Conservation (phyloP, 2,888 invertebrate species). For the Bibio marci region DNA sequence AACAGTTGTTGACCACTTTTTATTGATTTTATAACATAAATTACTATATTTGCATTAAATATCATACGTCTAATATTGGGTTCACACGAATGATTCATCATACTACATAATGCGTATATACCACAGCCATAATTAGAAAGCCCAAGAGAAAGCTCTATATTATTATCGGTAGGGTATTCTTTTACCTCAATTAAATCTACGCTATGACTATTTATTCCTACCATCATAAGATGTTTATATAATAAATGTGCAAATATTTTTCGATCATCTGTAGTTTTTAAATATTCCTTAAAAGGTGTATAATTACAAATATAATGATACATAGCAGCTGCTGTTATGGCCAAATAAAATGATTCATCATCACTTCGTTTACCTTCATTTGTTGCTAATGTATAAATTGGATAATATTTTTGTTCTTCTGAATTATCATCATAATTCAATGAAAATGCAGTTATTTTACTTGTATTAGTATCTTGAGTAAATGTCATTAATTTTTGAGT, state of each 20-base stretch:
- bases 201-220: conserved; percentile 73
- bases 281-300: conserved; percentile 33
- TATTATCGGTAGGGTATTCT: conserved; percentile 26
- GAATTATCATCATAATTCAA: conserved; percentile 21
- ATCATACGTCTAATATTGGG: conserved; percentile 59
- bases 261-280: conserved; percentile 19
- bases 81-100: conserved; percentile 77
- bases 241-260: conserved; percentile 42
- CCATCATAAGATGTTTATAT: conserved; percentile 59
- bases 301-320: conserved; percentile 39
- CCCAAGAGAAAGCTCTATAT: too few species aligned
- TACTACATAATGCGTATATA: conserved; percentile 58
- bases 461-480: conserved; percentile 23
- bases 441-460: conserved; percentile 23
- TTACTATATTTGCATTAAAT: conserved; percentile 33
- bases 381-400: conserved; percentile 49
- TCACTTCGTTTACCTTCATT: conserved; percentile 45
- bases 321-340: conserved; percentile 43
- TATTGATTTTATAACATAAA: conserved; percentile 47
- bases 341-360: conserved; percentile 56
- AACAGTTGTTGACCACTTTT: conserved; percentile 52
- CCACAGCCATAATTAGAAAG: conserved; percentile 35
- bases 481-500: conserved; percentile 25
- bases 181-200: too few species aligned
- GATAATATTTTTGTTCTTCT: conserved; percentile 28